Percentiles rank a stretch among this genome's conserved stretches.
Evolutionary conservation across 2,113 vertebrate species (phyloP).

Genomic region (Callionymus lyra): DNA sequence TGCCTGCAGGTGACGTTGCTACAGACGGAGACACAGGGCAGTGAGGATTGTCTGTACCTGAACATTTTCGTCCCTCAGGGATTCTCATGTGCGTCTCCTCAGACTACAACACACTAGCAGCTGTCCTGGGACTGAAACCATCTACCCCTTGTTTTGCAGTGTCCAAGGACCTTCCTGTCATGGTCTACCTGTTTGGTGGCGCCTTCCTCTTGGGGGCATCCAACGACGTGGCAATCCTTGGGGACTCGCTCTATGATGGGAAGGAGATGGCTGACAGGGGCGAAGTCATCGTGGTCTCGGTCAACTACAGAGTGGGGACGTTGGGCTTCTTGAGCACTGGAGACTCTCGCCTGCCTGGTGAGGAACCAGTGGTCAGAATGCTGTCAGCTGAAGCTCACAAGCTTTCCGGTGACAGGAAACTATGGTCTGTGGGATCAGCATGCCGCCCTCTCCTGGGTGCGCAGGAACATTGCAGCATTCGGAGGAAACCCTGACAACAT

Average conservation of each 20-base stretch:
- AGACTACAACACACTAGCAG: not conserved
- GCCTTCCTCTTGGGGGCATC: constrained; percentile 56
- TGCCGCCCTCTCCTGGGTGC: constrained; percentile 82
- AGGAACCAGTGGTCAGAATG: not conserved
- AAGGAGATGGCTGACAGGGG: constrained; percentile 51
- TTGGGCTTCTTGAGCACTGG: constrained; percentile 55
- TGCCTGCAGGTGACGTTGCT: constrained; percentile 53
- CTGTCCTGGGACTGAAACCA: not conserved
- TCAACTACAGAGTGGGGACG: constrained; percentile 55
- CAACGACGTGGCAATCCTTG: constrained; percentile 38
- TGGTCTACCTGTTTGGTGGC: constrained; percentile 55
- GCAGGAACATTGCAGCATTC: constrained; percentile 78
- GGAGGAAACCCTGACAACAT: constrained; percentile 79
- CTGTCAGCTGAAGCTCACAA: not conserved
- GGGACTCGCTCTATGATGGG: constrained; percentile 51
- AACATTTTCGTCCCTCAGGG: constrained; percentile 56
- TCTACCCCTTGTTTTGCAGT: constrained; percentile 10
- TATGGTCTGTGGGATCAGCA: constrained; percentile 65
- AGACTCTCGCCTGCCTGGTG: constrained; percentile 46
- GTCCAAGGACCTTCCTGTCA: constrained; percentile 40
- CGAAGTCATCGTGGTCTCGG: constrained; percentile 41
- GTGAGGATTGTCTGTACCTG: constrained; percentile 54
- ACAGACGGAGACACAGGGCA: constrained; percentile 46
- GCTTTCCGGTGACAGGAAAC: constrained; percentile 57
- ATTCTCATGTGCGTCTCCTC: constrained; percentile 9